Percentiles rank a stretch among this genome's conserved stretches.
Conservation (phyloP, 2,888 invertebrate species). For the Helobdella robusta region DNA sequence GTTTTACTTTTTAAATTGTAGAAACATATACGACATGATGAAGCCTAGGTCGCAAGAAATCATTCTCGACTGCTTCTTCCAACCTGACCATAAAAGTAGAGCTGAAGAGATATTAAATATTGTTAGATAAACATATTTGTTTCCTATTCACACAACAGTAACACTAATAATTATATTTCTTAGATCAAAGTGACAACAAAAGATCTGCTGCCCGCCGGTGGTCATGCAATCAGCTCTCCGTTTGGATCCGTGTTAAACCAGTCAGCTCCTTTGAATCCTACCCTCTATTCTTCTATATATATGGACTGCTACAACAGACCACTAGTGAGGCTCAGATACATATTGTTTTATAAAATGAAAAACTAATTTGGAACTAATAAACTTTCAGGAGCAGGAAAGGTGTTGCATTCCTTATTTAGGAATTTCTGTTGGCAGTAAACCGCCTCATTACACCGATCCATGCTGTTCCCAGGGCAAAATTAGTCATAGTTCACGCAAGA, state of each 20-base stretch:
- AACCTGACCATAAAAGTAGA: conserved; percentile 44
- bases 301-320: conserved; percentile 39
- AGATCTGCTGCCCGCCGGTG: conserved; percentile 42
- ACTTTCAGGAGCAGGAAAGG: neutral
- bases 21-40: conserved; percentile 10
- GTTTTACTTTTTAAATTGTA: too few species aligned
- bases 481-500: too few species aligned
- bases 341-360: too few species aligned
- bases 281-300: conserved; percentile 42
- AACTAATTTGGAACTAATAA: too few species aligned
- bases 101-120: conserved; percentile 33
- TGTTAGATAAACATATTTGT: neutral
- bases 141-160: neutral
- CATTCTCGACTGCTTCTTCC: conserved; percentile 45
- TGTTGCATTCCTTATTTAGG: conserved; percentile 7
- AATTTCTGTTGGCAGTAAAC: neutral
- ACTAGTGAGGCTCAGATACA: too few species aligned
- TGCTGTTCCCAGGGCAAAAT: too few species aligned
- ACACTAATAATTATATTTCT: neutral
- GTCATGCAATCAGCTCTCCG: conserved; percentile 48
- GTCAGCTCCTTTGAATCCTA: conserved; percentile 44
- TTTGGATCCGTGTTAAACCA: conserved; percentile 48
- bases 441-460: conserved; percentile 5
- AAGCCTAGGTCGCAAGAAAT: conserved; percentile 40
- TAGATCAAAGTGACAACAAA: neutral